These are phyloP conservation scores for Drosophila imparisetae DNA, from an alignment of 2,888 invertebrate species.

Conservation along the genomic window DNA sequence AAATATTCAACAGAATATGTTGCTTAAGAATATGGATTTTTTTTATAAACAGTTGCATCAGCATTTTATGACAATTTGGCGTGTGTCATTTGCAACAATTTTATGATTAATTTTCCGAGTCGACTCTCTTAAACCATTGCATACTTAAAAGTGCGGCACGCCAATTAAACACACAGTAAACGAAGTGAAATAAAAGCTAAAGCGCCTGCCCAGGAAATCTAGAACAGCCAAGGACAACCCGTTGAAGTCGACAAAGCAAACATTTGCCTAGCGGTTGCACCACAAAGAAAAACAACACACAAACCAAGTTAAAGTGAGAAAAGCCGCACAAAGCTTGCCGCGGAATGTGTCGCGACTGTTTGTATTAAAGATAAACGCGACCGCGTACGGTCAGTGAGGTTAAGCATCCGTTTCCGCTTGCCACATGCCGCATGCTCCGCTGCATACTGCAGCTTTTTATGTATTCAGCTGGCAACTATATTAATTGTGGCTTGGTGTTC, in stretches of 20 bases:
- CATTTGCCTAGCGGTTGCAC: constrained; percentile 44
- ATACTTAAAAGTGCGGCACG: constrained; percentile 28
- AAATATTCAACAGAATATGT: constrained; percentile 43
- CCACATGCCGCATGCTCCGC: neutral
- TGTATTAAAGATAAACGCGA: constrained; percentile 66
- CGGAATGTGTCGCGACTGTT: constrained; percentile 58
- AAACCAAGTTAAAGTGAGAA: constrained; percentile 21
- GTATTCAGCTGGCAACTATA: constrained; percentile 62
- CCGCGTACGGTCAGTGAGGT: constrained; percentile 33
- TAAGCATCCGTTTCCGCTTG: constrained; percentile 69
- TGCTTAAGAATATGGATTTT: constrained; percentile 17
- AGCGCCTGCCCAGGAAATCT: constrained; percentile 25
- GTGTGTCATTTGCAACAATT: constrained; percentile 71
- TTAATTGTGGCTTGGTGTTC: constrained; percentile 55
- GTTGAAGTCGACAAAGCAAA: constrained; percentile 56
- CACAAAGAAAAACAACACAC: neutral
- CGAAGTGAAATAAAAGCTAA: constrained; percentile 24
- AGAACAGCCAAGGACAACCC: constrained; percentile 12
- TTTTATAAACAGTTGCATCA: constrained; percentile 20
- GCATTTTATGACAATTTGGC: constrained; percentile 53
- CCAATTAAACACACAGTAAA: constrained; percentile 47
- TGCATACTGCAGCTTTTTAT: constrained; percentile 25
- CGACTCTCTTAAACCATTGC: constrained; percentile 35
- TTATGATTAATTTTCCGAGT: constrained; percentile 66
- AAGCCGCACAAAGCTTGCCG: constrained; percentile 46